Evolutionary conservation across 2,888 invertebrate species (phyloP).

Genomic region (Tachina fera): DNA sequence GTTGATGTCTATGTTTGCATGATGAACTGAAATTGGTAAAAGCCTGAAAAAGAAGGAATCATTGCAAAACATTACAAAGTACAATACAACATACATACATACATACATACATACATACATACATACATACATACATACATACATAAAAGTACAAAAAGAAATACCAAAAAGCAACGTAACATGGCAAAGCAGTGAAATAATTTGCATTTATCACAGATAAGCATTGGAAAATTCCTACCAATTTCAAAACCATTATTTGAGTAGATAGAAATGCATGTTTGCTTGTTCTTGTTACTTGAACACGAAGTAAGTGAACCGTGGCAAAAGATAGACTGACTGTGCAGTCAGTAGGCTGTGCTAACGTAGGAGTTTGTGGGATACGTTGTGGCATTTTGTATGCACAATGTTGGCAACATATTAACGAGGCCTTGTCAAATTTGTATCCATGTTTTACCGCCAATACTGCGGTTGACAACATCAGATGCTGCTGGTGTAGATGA

Average conservation of each 20-base stretch:
- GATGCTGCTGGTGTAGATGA: conserved; percentile 27
- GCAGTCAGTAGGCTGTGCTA: not conserved
- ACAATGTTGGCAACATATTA: conserved; percentile 50
- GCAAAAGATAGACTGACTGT: not conserved
- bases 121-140: no score
- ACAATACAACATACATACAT: not conserved
- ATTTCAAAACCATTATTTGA: conserved; percentile 71
- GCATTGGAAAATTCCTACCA: conserved; percentile 68
- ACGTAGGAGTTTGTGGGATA: not conserved
- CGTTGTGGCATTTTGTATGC: conserved; percentile 40
- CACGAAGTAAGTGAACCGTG: conserved; percentile 39
- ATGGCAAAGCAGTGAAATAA: conserved; percentile 56
- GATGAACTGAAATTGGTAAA: conserved; percentile 42
- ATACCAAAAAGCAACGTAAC: conserved; percentile 37
- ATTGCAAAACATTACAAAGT: conserved; percentile 6
- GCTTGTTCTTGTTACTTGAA: conserved; percentile 40
- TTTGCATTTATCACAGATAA: conserved; percentile 63
- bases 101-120: no score
- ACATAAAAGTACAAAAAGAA: not conserved
- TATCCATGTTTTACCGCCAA: conserved; percentile 64
- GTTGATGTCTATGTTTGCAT: not conserved
- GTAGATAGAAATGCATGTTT: conserved; percentile 58
- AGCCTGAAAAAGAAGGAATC: conserved; percentile 9
- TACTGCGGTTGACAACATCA: conserved; percentile 62
- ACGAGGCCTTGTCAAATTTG: conserved; percentile 61